phyloP scores from a whole-genome alignment of 2,888 invertebrate species.

The Polyommatus iphigenia region DNA sequence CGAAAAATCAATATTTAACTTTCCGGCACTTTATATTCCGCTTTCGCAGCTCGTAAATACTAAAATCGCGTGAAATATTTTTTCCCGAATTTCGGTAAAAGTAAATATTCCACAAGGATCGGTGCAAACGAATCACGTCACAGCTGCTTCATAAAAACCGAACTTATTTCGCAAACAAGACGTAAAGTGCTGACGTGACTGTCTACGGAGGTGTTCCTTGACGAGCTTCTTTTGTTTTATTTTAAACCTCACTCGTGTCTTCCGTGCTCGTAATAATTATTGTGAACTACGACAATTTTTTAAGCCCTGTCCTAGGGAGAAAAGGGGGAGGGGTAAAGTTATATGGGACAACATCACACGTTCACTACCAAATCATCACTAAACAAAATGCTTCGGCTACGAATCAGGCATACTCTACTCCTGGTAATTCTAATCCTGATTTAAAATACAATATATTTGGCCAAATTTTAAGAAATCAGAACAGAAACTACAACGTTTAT shows the following conservation, averaged over 20 bases:
- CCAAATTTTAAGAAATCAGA: neutral
- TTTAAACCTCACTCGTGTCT: neutral
- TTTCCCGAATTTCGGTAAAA: slow-evolving; percentile 10
- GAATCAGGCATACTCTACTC: no score
- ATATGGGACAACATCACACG: no score
- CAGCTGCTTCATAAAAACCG: slow-evolving; percentile 23
- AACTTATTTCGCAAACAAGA: slow-evolving; percentile 26
- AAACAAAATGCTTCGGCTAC: no score
- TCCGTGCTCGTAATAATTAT: neutral
- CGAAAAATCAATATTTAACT: slow-evolving; percentile 7
- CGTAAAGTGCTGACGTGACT: slow-evolving; percentile 22
- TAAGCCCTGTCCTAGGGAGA: no score
- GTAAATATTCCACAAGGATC: slow-evolving; percentile 12
- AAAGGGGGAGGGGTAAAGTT: no score
- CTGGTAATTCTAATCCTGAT: no score
- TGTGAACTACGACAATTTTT: neutral
- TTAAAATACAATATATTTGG: no score
- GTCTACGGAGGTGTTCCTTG: neutral
- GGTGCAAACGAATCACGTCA: slow-evolving; percentile 22
- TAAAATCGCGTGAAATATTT: slow-evolving; percentile 19
- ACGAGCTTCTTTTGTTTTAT: slow-evolving; percentile 12
- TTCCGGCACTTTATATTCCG: slow-evolving; percentile 7
- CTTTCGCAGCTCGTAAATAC: slow-evolving; percentile 19
- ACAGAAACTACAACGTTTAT: neutral
- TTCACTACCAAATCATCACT: no score